Conservation (phyloP, 2,113 vertebrate species). For the Vicugna pacos region DNA sequence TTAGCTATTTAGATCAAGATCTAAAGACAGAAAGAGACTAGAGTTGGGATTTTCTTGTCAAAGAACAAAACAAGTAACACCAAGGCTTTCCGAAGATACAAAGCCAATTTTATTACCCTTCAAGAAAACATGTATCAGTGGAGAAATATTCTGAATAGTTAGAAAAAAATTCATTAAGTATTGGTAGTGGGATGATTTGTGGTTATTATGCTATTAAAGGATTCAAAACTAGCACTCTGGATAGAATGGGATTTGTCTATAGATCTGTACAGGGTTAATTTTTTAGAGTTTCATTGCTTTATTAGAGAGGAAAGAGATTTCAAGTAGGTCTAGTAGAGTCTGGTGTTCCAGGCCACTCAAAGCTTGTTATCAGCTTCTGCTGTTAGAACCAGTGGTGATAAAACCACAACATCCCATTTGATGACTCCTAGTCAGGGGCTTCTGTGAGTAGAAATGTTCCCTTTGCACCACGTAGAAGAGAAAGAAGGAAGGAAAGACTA, state of each 20-base stretch:
- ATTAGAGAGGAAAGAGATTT: background rate
- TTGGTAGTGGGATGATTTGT: background rate
- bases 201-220: background rate
- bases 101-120: background rate
- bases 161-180: background rate
- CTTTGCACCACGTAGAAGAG: background rate
- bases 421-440: background rate
- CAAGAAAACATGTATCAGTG: background rate
- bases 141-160: background rate
- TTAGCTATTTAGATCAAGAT: background rate
- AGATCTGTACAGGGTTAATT: background rate
- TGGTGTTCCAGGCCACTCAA: background rate
- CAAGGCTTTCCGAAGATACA: background rate
- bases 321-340: background rate
- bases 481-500: background rate
- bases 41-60: background rate
- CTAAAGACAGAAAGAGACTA: background rate
- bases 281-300: background rate
- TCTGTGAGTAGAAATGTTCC: background rate
- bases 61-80: background rate
- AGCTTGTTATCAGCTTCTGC: background rate
- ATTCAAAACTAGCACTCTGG: background rate
- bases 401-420: background rate
- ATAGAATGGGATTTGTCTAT: background rate
- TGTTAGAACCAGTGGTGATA: background rate